Base-by-base conservation (phyloP, 2,113 vertebrate species). In the Megaceryle torquata region DNA sequence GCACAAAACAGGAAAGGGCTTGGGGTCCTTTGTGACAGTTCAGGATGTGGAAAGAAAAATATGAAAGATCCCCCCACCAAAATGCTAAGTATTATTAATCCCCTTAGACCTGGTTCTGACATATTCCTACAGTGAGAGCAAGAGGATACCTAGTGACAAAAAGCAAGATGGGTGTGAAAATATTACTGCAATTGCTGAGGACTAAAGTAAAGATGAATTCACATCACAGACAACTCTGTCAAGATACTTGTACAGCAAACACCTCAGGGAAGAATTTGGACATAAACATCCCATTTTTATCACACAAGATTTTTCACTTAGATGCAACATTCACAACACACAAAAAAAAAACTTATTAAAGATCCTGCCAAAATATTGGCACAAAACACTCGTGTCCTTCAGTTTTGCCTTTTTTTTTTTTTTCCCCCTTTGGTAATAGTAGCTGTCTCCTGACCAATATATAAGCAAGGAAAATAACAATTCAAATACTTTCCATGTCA, bases 21-120 rank as follows among this genome's bases (percentile, higher is more conserved):
- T 48, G 9, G 24, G 4, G 9, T 88, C 46, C 15, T 28, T 57
- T 65, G 35, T 46, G 29, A 61, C 69, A 65, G 50, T 37, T 82
- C 26, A 61, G n/a, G n/a, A 48, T 46, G 5, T 13, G 76, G 35
- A 81, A 74, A 12, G 9, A 68, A 54, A 78, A 84, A 76, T 12
- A 46, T 7, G 41, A 44, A 89, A 63, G 3, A 57, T 63, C 4
- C 3, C 4, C 22, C 15, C 3, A 5, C 3, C 2, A 1, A 21
- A 77, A 57, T 25, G 11, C 16, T 59, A 57, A 70, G 9, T 48
- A 18, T 61, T 79, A 51, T 43, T 43, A 35, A 44, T 72, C 13
- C 59, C 13, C 37, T 59, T 85, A 50, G n/a, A 82, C 19, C 5
- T 72, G 35, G 12, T 31, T 81, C 53, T 85, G 64, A 79, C 16